Base-by-base conservation (phyloP, 2,888 invertebrate genomes). In the Sceliomorpha sp. region DNA sequence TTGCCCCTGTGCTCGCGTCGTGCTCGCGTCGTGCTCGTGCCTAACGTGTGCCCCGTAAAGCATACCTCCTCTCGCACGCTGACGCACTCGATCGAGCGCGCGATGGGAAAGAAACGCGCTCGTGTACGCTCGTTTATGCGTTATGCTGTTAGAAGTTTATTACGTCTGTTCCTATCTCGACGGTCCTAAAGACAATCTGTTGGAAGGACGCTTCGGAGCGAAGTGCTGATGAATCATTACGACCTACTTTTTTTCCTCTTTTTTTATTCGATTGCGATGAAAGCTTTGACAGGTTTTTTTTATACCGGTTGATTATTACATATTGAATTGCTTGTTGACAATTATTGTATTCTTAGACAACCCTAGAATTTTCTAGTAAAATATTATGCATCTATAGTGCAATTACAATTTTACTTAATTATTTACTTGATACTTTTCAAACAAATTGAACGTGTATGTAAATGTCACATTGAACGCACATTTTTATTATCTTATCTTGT, bases 11-110 rank as follows among this genome's bases (percentile, higher is more conserved):
- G 60, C 79, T 80, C 80, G 81, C 80, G 83, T 78, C 37, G 51
- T 58, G 60, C 79, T 80, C 80, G 81, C 80, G 83, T 78, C 79
- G 6, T 56, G 67, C 78, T 79, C 79, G 80, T 81, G 83, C 79
- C 77, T 66, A 76, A 74, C 79, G 74, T 77, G 77, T 73, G 78
- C 75, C 75, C n/a, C 72, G 69, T 78, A 74, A 76, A 75, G 70
- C 69, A 56, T 58, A 60, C 48, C n/a, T n/a, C n/a, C n/a, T 26
- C 39, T 40, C 39, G 37, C 37, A 44, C 15, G 37, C 10, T 9
- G 5, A 17, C 39, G 31, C 50, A 13, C 53, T 55, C 50, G 34
- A 53, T 47, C 67, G 42, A 10, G 34, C 67, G 50, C 34, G 17
- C 34, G n/a, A n/a, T 29, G 48, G 13, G 13, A 58, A 26, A 59